phyloP scores from a whole-genome alignment of 2,888 invertebrate genomes.

The Hartigia nigra region DNA sequence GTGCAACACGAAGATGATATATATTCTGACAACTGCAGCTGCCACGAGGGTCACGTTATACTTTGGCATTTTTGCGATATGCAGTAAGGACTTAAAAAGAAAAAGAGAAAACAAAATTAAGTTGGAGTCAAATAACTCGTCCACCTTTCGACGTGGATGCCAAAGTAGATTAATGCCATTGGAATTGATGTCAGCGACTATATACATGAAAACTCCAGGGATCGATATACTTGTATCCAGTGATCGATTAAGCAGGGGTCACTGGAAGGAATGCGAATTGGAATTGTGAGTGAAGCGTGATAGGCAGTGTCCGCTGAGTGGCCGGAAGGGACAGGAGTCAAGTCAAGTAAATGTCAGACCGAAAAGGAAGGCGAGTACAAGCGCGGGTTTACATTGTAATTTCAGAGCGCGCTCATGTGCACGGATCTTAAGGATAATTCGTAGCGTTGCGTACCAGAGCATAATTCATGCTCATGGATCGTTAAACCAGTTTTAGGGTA shows the following conservation, averaged over 20 bases:
- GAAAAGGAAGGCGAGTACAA: neutral
- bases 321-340: neutral
- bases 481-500: constrained; percentile 13
- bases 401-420: constrained; percentile 1
- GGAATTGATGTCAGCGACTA: neutral
- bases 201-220: neutral
- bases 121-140: neutral
- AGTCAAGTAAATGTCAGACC: neutral
- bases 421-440: constrained; percentile 3
- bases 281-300: neutral
- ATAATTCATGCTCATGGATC: constrained; percentile 12
- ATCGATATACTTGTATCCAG: neutral
- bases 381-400: constrained; percentile 5
- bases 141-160: neutral
- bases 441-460: neutral
- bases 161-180: neutral
- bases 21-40: constrained; percentile 62
- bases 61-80: neutral
- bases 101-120: neutral
- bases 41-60: constrained; percentile 32
- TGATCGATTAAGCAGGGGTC: neutral
- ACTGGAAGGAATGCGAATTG: neutral
- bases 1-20: constrained; percentile 64
- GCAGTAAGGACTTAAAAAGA: neutral
- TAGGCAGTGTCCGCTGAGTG: neutral